Conservation (phyloP, 2,888 invertebrate genomes). For the Plebejus melissa region DNA sequence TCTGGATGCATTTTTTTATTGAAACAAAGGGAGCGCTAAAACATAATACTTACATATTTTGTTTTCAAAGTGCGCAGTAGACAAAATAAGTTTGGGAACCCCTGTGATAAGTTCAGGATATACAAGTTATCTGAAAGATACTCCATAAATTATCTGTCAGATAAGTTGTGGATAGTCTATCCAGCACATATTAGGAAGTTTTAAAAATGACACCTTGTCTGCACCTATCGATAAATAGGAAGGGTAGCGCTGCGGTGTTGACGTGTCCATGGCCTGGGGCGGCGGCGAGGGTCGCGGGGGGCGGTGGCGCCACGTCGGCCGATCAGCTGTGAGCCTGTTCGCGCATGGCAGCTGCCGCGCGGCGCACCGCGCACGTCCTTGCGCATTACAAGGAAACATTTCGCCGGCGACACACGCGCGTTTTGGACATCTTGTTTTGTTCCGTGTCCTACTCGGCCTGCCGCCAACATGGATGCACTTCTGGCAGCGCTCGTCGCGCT, state of each 20-base stretch:
- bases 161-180: too few species aligned
- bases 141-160: too few species aligned
- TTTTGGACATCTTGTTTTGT: constrained; percentile 46
- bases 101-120: too few species aligned
- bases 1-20: too few species aligned
- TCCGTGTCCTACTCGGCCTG: constrained; percentile 60
- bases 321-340: constrained; percentile 61
- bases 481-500: constrained; percentile 73
- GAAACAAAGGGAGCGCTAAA: too few species aligned
- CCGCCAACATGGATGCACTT: constrained; percentile 76
- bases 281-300: neutral
- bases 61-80: too few species aligned
- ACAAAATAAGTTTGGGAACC: too few species aligned
- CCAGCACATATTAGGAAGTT: too few species aligned
- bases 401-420: constrained; percentile 50
- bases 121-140: too few species aligned
- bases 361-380: constrained; percentile 57
- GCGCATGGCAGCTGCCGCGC: constrained; percentile 66
- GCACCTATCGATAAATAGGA: neutral
- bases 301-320: constrained; percentile 40
- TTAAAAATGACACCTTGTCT: neutral
- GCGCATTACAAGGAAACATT: constrained; percentile 47
- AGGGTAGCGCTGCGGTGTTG: neutral
- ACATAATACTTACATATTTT: too few species aligned
- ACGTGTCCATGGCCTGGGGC: neutral